Base-by-base conservation (phyloP, 2,797 vertebrate genomes). In the Crypturellus tataupa region DNA sequence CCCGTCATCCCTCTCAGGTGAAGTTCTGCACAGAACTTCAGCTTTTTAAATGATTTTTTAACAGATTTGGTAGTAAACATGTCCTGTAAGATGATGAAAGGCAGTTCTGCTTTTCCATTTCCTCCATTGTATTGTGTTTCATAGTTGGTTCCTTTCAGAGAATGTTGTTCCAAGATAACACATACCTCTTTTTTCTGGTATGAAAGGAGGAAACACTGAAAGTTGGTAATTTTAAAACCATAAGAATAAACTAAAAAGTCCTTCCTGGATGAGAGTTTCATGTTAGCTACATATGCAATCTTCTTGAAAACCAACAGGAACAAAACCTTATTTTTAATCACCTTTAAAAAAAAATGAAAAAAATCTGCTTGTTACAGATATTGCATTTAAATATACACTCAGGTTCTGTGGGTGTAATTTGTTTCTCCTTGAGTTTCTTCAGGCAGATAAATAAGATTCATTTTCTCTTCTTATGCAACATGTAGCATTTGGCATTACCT, bases 311-410 rank as follows among this genome's bases (percentile, higher is more conserved):
- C 35, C 42, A 53, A 44, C n/a, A 29, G 11, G 6, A 85, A 15
- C 23, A 40, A 84, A 62, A 72, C 13, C 10, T 73, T 33, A 47
- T 12, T 79, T 90, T 53, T 76, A 15, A 37, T 59, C 23, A 55
- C 53, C 18, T 78, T 77, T 18, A 8, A 51, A 51, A 51, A 51
- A 51, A 51, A 51, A 51, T n/a, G n/a, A 25, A 25, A 33, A 84
- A 79, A 29, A 14, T 64, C 37, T 51, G 18, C 59, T 53, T 79
- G 25, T 49, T 75, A 65, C 0, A 0, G 63, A 0, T 46, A 58
- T 25, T 64, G 13, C 16, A 1, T 33, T 33, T 70, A 60, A 65
- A 59, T 25, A 69, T 14, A 37, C 6, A n/a, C 46, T 62, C 51
- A 42, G 40, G 24, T 62, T 79, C 70, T 90, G 31, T 33, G 55